Evolutionary conservation across 2,888 invertebrate genomes (phyloP).

Genomic region (Himalopsyche tibetana): DNA sequence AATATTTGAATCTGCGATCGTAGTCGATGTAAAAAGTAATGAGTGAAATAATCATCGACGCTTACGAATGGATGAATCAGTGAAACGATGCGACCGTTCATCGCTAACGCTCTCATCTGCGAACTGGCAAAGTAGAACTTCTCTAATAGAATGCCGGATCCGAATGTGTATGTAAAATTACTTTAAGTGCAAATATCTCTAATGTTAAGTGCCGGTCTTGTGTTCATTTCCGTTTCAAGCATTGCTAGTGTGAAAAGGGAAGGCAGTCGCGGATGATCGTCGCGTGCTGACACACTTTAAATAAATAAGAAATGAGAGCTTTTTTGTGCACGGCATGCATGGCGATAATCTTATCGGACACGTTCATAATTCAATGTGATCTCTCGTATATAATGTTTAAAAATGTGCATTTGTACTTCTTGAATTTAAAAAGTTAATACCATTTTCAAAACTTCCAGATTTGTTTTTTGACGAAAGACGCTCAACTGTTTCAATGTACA

Average conservation of each 20-base stretch:
- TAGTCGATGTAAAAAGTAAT: background rate
- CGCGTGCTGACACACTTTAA: conserved; percentile 3
- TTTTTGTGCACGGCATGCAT: conserved; percentile 62
- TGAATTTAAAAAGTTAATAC: conserved; percentile 24
- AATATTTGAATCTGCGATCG: background rate
- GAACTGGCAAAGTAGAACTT: background rate
- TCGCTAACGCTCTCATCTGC: conserved; percentile 22
- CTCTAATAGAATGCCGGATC: background rate
- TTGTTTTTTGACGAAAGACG: background rate
- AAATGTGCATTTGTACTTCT: conserved; percentile 45
- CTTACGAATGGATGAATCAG: background rate
- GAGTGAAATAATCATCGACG: conserved; percentile 1
- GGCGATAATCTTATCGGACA: conserved; percentile 69
- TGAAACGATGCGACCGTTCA: conserved; percentile 26
- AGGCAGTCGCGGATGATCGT: conserved; percentile 10
- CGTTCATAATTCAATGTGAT: conserved; percentile 67
- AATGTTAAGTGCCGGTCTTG: conserved; percentile 59
- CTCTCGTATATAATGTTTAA: conserved; percentile 51
- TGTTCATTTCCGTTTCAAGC: conserved; percentile 57
- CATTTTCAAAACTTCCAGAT: conserved; percentile 43
- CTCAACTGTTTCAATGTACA: conserved; percentile 31
- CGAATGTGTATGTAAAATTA: conserved; percentile 3
- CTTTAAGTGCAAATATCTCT: conserved; percentile 41
- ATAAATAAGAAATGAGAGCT: background rate
- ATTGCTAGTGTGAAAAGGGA: conserved; percentile 33